Percentiles rank a stretch among this genome's conserved stretches.
phyloP scores from a whole-genome alignment of 2,113 vertebrate genomes.

The Lota lota region DNA sequence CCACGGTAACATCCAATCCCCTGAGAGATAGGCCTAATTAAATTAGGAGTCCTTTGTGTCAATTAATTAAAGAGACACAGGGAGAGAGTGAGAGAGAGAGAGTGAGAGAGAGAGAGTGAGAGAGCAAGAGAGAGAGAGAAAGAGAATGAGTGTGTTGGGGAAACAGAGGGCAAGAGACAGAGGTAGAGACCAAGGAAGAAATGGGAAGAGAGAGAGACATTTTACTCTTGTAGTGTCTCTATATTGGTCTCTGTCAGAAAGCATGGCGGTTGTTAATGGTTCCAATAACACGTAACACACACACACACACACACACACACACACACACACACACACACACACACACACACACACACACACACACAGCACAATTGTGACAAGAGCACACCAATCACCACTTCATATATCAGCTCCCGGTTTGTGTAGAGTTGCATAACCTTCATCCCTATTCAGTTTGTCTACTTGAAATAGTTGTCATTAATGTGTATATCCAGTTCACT shows the following conservation, averaged over 20 bases:
- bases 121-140: slow-evolving; percentile 22
- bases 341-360: not conserved
- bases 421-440: too few relatives aligned
- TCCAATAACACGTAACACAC: not conserved
- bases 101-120: slow-evolving; percentile 48
- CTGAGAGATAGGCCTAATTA: slow-evolving; percentile 78
- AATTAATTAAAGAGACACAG: slow-evolving; percentile 78
- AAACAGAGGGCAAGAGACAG: not conserved
- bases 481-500: too few relatives aligned
- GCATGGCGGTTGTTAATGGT: slow-evolving; percentile 18
- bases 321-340: slow-evolving; percentile 6
- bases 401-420: too few relatives aligned
- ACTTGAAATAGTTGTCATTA: too few relatives aligned
- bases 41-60: slow-evolving; percentile 82
- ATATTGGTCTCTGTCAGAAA: slow-evolving; percentile 26
- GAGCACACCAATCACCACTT: too few relatives aligned
- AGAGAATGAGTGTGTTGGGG: not conserved
- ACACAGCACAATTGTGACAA: not conserved
- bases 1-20: slow-evolving; percentile 75
- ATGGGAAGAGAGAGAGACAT: not conserved
- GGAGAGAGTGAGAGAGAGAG: slow-evolving; percentile 40
- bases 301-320: slow-evolving; percentile 5
- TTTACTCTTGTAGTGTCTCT: slow-evolving; percentile 19
- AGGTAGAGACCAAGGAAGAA: not conserved
- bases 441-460: too few relatives aligned